phyloP scores from a whole-genome alignment of 2,888 invertebrate species.

The Epinotia bilunana region DNA sequence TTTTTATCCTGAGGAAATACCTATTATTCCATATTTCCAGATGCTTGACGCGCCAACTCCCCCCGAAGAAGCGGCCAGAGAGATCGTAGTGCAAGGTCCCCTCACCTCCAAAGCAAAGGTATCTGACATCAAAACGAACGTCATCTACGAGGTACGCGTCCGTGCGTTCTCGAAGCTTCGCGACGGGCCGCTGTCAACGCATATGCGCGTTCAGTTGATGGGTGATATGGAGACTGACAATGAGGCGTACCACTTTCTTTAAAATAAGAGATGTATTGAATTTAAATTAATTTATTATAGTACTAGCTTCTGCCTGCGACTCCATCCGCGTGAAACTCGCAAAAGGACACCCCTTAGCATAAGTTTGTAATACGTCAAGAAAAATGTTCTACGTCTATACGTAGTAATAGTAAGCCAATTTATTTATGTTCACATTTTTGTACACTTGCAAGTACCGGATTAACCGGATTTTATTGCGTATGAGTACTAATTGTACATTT shows the following conservation, averaged over 20 bases:
- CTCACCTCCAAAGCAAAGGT: conserved; percentile 38
- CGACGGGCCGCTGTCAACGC: conserved; percentile 49
- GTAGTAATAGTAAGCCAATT: too few relatives aligned
- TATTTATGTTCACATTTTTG: too few relatives aligned
- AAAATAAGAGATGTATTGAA: neutral
- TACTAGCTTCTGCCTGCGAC: too few relatives aligned
- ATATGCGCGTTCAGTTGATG: conserved; percentile 44
- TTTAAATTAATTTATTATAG: too few relatives aligned
- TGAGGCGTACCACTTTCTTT: conserved; percentile 12
- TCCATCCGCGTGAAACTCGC: too few relatives aligned
- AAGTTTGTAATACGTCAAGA: too few relatives aligned
- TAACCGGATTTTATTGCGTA: too few relatives aligned
- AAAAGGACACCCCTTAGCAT: too few relatives aligned
- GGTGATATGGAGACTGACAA: conserved; percentile 14
- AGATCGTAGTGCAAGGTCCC: conserved; percentile 41
- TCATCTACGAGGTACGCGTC: conserved; percentile 52
- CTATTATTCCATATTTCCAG: conserved; percentile 15
- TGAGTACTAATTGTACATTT: too few relatives aligned
- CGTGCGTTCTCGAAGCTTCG: conserved; percentile 48
- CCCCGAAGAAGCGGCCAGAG: conserved; percentile 40
- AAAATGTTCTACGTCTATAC: too few relatives aligned
- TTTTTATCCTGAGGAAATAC: too few relatives aligned
- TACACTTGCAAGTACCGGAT: too few relatives aligned
- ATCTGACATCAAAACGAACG: conserved; percentile 42
- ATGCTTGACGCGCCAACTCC: neutral